Evolutionary conservation across 1,140 invertebrate species (phyloP), one percentile per base, ranked within the genome.

Genomic region (Trichomalopsis sarcophagae): DNA sequence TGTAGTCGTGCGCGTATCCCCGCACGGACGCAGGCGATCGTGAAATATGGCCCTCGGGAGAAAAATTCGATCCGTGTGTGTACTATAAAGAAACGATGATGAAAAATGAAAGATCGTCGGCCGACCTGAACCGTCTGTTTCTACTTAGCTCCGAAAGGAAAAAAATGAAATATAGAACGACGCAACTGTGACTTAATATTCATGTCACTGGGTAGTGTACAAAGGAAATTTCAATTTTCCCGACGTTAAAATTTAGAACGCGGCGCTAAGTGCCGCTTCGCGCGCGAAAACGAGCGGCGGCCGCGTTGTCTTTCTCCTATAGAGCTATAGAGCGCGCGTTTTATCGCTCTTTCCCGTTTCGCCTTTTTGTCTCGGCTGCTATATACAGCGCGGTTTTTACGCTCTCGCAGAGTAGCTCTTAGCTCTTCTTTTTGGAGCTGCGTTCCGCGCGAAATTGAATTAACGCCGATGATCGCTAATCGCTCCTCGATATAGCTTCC

Each of bases 181-280:
- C 17, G 55, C 5, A 17, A 17, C 55, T 6, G 55, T 9, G 55
- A 62, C 55, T 62, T n/a, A n/a, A 62, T 62, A 62, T 62, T n/a
- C 9, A 6, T 62, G 55, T 62, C 21, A n/a, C 55, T 14, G 55
- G 2, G 17, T 9, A 62, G 21, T 0, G 14, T n/a, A 17, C 7
- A 62, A 7, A n/a, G 21, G 14, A 21, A 21, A 17, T 21, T 66
- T 1, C 27, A 71, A 71, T 71, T 71, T 33, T 71, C 14, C 27
- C 30, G 23, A 17, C 69, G 69, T 71, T 71, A 71, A 33, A 71
- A 71, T 71, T 71, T 71, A 71, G 69, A 71, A 33, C 69, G 55
- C 55, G 21, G 17, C 55, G 21, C 55, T n/a, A 62, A 62, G 55
- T 62, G 55, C 55, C 55, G 55, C 55, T 62, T 62, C 55, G 55